A percentile compares a stretch with the other conserved stretches of the same genome.
phyloP scores from a whole-genome alignment of 2,797 vertebrate species.

The Halcyon leucocephala region DNA sequence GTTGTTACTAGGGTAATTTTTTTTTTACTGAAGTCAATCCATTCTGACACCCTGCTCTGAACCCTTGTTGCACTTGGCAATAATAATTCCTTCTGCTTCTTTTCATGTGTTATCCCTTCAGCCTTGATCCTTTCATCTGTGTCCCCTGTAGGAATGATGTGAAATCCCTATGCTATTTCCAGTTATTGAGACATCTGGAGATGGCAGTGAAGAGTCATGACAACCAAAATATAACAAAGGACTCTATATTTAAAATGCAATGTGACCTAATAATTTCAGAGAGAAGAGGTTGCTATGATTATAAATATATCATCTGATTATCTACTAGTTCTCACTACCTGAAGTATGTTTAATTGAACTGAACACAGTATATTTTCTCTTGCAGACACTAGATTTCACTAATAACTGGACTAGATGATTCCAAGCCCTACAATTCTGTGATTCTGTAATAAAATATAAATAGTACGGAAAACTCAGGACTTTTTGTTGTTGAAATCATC shows the following conservation, averaged over 20 bases:
- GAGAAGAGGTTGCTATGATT: neutral
- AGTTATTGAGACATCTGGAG: constrained; percentile 54
- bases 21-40: constrained; percentile 60
- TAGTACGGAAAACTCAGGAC: neutral
- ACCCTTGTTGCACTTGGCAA: constrained; percentile 50
- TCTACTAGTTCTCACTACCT: neutral
- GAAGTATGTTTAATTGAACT: neutral
- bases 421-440: neutral
- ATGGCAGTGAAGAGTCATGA: neutral
- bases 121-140: constrained; percentile 62
- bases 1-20: constrained; percentile 1
- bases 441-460: neutral
- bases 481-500: neutral
- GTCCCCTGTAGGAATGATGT: constrained; percentile 48
- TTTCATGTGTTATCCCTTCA: constrained; percentile 68
- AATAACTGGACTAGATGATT: neutral
- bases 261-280: neutral
- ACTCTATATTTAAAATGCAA: neutral
- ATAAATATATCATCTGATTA: neutral
- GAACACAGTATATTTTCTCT: neutral
- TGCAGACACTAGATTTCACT: neutral
- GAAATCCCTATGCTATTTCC: constrained; percentile 36
- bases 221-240: constrained; percentile 1
- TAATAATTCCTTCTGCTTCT: constrained; percentile 68
- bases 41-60: constrained; percentile 52